A percentile compares a stretch with the other conserved stretches of the same genome.
These are phyloP conservation scores for human (Homo sapiens) DNA, from an alignment of 2,113 vertebrate species.

Conservation along the genomic window GRCh38 chr5:19792001-19792500, in stretches of 20 bases:
- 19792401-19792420: background rate
- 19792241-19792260: background rate
- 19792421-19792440: background rate
- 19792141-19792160: background rate
- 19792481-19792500: background rate
- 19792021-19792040: background rate
- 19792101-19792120: background rate
- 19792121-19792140: background rate
- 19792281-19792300: background rate
- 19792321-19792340: background rate
- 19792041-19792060: background rate
- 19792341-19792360: too few species aligned
- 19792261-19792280: background rate
- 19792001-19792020: background rate
- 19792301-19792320: background rate
- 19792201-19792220: background rate
- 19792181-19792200: background rate
- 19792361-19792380: background rate
- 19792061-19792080: background rate
- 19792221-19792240: background rate
- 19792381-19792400: background rate
- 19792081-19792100: background rate
- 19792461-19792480: background rate
- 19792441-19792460: background rate
- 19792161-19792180: background rate